A percentile compares a stretch with the other conserved stretches of the same genome.
Conservation (phyloP, 2,888 invertebrate genomes). For the Diplolepis rosae region DNA sequence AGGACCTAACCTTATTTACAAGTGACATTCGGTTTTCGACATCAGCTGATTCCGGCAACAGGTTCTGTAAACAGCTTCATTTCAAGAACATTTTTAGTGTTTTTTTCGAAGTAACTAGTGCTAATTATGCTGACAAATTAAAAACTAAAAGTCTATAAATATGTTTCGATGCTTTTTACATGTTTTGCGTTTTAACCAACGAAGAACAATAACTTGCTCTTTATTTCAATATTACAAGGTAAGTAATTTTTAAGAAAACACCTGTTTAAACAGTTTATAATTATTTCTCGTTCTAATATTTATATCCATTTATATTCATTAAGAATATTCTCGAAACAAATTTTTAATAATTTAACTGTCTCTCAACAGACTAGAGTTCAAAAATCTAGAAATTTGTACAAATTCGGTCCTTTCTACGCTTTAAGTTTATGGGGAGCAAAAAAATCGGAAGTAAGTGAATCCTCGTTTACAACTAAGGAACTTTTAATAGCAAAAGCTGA, state of each 20-base stretch:
- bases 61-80: background rate
- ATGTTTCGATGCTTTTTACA: constrained; percentile 5
- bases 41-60: background rate
- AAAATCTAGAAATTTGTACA: background rate
- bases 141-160: background rate
- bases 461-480: constrained; percentile 61
- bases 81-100: background rate
- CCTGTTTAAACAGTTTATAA: background rate
- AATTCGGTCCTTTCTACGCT: background rate
- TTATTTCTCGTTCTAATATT: background rate
- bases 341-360: background rate
- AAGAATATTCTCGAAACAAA: background rate
- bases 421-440: constrained; percentile 16
- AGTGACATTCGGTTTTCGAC: background rate
- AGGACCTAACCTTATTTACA: background rate
- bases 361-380: background rate
- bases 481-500: constrained; percentile 79
- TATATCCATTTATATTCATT: background rate
- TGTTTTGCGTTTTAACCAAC: background rate
- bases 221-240: background rate
- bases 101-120: background rate
- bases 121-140: background rate
- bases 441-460: constrained; percentile 46
- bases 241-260: background rate
- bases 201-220: background rate